Evolutionary conservation across 2,888 invertebrate genomes (phyloP).

Genomic region (Cryptocheilus praepositus): DNA sequence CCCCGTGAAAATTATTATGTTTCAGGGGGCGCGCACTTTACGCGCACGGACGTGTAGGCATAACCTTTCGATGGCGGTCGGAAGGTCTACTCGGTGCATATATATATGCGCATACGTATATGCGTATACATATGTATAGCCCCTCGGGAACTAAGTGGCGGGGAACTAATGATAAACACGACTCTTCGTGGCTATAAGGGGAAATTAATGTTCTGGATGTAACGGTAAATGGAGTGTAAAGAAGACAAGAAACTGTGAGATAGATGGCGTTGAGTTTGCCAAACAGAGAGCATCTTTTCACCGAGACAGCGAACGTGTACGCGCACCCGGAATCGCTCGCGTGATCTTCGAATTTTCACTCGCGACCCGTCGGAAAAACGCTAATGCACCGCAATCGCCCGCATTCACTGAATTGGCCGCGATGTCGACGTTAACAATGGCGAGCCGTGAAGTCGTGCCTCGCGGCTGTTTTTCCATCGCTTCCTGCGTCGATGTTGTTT

Average conservation of each 20-base stretch:
- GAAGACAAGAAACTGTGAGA: slow-evolving; percentile 63
- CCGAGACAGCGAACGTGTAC: slow-evolving; percentile 25
- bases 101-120: slow-evolving; percentile 22
- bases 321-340: slow-evolving; percentile 9
- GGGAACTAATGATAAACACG: slow-evolving; percentile 70
- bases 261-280: slow-evolving; percentile 48
- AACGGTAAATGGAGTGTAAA: slow-evolving; percentile 69
- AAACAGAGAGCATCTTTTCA: slow-evolving; percentile 46
- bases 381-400: too few relatives aligned
- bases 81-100: slow-evolving; percentile 22
- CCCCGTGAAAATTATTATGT: slow-evolving; percentile 57
- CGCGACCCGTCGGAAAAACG: not conserved
- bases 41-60: slow-evolving; percentile 39
- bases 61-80: slow-evolving; percentile 34
- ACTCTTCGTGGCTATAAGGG: slow-evolving; percentile 60
- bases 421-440: too few relatives aligned
- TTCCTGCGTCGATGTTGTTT: too few relatives aligned
- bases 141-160: slow-evolving; percentile 60
- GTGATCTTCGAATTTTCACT: not conserved
- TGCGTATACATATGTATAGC: slow-evolving; percentile 23
- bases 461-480: too few relatives aligned
- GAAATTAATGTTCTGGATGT: slow-evolving; percentile 69
- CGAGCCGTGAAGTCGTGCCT: too few relatives aligned
- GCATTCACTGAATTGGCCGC: too few relatives aligned
- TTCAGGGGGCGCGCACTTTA: slow-evolving; percentile 39